Conservation (phyloP, 2,113 vertebrate genomes). For the Terrapene triunguis region DNA sequence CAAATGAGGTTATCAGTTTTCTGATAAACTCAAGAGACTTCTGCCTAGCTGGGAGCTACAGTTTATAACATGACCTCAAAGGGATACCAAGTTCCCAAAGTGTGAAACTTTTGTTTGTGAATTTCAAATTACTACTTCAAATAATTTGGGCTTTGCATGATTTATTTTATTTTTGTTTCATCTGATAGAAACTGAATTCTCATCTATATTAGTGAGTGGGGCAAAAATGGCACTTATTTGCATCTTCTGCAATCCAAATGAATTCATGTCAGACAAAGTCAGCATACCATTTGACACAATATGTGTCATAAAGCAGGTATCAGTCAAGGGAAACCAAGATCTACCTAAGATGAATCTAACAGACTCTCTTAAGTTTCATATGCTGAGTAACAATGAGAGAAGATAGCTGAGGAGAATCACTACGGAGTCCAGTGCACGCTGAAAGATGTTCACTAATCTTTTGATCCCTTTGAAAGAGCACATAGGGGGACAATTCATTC, state of each 20-base stretch:
- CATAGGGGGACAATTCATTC: conserved; percentile 1
- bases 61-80: neutral
- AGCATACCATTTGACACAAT: neutral
- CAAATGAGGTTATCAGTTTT: neutral
- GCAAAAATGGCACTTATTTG: neutral
- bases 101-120: neutral
- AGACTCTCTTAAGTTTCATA: neutral
- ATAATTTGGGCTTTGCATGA: neutral
- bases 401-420: neutral
- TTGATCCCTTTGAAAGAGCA: neutral
- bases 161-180: neutral
- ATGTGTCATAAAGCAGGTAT: neutral
- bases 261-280: neutral
- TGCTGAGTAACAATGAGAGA: neutral
- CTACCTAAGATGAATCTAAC: neutral
- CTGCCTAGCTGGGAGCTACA: neutral
- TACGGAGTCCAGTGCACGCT: neutral
- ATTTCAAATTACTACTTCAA: neutral
- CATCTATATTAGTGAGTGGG: neutral
- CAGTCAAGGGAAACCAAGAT: neutral
- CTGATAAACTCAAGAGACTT: neutral
- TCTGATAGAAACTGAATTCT: neutral
- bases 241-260: neutral
- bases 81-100: neutral
- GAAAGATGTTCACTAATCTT: conserved; percentile 4